Evolutionary conservation across 2,888 invertebrate genomes (phyloP).

Genomic region (Pomacea canaliculata): DNA sequence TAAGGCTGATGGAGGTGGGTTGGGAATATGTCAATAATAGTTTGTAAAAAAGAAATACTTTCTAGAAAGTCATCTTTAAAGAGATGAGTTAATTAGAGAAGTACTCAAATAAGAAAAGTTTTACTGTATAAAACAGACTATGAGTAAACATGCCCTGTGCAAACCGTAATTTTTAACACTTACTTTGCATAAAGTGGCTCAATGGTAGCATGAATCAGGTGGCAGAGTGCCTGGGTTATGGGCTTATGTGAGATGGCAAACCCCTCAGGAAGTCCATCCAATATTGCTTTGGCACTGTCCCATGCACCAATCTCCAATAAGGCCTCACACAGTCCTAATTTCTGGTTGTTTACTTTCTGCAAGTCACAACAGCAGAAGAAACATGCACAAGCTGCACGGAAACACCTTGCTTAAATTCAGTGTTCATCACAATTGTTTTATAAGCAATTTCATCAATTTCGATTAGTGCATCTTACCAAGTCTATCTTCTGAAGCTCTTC

Average conservation of each 20-base stretch:
- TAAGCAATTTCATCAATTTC: neutral
- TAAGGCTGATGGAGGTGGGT: no score
- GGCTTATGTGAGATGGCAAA: conserved; percentile 83
- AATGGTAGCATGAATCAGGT: conserved; percentile 85
- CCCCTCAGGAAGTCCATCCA: conserved; percentile 83
- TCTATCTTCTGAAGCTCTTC: conserved; percentile 60
- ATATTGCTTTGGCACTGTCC: conserved; percentile 85
- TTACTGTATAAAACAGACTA: no score
- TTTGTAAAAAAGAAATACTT: no score
- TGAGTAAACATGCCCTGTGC: no score
- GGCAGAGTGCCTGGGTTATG: conserved; percentile 83
- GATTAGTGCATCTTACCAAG: conserved; percentile 41
- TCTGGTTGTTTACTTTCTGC: conserved; percentile 80
- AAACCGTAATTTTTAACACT: conserved; percentile 50
- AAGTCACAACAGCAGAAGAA: neutral
- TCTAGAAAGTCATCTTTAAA: no score
- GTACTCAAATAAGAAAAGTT: no score
- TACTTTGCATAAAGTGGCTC: conserved; percentile 88
- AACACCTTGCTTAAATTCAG: neutral
- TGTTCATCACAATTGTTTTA: neutral
- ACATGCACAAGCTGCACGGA: neutral
- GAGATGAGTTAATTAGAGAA: no score
- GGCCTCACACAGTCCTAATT: conserved; percentile 92
- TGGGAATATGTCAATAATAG: no score
- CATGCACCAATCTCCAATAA: conserved; percentile 90